Percentiles rank a stretch among this genome's conserved stretches.
These are phyloP conservation scores for Sciaenops ocellatus DNA, from an alignment of 2,797 vertebrate species.

Conservation along the genomic window DNA sequence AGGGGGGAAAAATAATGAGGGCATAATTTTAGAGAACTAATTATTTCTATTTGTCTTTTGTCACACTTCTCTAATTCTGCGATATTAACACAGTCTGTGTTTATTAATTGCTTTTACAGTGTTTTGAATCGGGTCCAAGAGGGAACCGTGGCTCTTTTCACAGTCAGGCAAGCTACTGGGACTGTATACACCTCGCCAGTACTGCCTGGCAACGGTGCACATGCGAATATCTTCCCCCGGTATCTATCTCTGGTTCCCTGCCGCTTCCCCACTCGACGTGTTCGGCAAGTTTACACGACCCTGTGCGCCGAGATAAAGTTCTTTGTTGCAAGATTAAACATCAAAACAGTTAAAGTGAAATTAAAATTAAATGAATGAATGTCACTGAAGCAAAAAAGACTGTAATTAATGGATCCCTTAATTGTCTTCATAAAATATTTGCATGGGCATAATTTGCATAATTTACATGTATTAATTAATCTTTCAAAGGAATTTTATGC, in stretches of 20 bases:
- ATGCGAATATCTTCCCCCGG: constrained; percentile 80
- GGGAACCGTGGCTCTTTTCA: constrained; percentile 93
- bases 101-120: constrained; percentile 99
- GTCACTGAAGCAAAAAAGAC: constrained; percentile 99
- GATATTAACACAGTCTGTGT: constrained; percentile 99
- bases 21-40: constrained; percentile 99
- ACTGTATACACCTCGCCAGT: constrained; percentile 88
- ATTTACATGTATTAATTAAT: constrained; percentile 99
- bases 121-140: constrained; percentile 99
- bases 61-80: constrained; percentile 99
- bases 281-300: constrained; percentile 97
- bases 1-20: constrained; percentile 93
- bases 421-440: constrained; percentile 99
- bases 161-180: constrained; percentile 91
- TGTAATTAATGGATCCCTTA: constrained; percentile 99
- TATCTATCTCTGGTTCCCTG: constrained; percentile 90
- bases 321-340: constrained; percentile 99
- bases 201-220: constrained; percentile 87
- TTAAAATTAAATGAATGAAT: constrained; percentile 99
- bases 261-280: constrained; percentile 90
- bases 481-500: constrained; percentile 99
- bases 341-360: constrained; percentile 99
- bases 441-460: constrained; percentile 99
- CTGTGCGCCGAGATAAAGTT: constrained; percentile 97
- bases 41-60: constrained; percentile 99